Conservation (phyloP, 2,888 invertebrate species). For the Drosophila recens region DNA sequence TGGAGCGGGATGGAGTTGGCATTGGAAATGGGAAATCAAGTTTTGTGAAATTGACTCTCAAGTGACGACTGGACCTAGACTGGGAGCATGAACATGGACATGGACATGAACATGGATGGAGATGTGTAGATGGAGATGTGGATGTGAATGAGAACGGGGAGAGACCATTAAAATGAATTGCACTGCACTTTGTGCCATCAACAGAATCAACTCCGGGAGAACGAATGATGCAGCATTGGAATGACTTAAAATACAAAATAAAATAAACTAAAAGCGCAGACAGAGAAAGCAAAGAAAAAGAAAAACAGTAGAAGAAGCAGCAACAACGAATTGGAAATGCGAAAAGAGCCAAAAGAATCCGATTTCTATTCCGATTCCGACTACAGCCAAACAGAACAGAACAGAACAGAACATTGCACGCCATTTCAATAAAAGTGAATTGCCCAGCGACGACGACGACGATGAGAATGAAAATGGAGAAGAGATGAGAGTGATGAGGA, state of each 20-base stretch:
- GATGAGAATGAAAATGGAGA: slow-evolving; percentile 24
- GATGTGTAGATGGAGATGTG: background rate
- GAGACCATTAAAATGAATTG: slow-evolving; percentile 82
- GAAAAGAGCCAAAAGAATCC: slow-evolving; percentile 56
- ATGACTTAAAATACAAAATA: slow-evolving; percentile 80
- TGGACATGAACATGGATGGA: background rate
- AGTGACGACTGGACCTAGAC: slow-evolving; percentile 67
- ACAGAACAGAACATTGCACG: slow-evolving; percentile 79
- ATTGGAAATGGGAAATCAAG: slow-evolving; percentile 81
- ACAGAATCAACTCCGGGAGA: slow-evolving; percentile 79
- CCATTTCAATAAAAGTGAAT: slow-evolving; percentile 85
- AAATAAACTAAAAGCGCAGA: slow-evolving; percentile 68
- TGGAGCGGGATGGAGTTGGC: slow-evolving; percentile 36
- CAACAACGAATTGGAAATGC: slow-evolving; percentile 62
- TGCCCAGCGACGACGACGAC: slow-evolving; percentile 70
- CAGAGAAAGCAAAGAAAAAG: slow-evolving; percentile 34
- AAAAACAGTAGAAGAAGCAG: slow-evolving; percentile 26
- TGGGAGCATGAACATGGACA: slow-evolving; percentile 1
- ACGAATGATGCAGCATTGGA: slow-evolving; percentile 78
- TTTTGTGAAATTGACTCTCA: slow-evolving; percentile 84
- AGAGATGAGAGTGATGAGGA: background rate
- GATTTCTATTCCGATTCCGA: slow-evolving; percentile 45
- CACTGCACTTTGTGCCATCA: slow-evolving; percentile 83
- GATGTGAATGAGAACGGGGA: slow-evolving; percentile 1
- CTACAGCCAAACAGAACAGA: slow-evolving; percentile 39